phyloP scores from a whole-genome alignment of 2,888 invertebrate genomes.

The Scelioninae gen. 2 region DNA sequence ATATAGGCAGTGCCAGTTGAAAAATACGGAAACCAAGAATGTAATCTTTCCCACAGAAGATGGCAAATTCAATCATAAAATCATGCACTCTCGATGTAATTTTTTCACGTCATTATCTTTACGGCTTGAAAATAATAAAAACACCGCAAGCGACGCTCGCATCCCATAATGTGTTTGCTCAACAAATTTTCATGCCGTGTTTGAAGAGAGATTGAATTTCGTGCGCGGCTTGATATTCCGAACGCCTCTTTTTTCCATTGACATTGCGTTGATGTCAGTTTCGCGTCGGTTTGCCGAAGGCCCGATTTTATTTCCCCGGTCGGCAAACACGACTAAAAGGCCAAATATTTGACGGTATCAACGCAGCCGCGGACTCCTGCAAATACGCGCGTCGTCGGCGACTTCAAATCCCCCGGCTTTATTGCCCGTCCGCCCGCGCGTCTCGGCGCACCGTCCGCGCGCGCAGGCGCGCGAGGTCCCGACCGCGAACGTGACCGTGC shows the following conservation, averaged over 20 bases:
- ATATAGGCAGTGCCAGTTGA: neutral
- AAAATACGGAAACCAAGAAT: constrained; percentile 20
- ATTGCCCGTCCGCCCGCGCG: constrained; percentile 52
- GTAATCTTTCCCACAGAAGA: constrained; percentile 33
- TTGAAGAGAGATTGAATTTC: constrained; percentile 51
- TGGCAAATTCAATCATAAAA: constrained; percentile 28
- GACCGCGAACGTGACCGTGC: constrained; percentile 60
- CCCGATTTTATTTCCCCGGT: constrained; percentile 44
- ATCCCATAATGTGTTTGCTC: constrained; percentile 48
- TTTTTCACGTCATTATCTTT: constrained; percentile 43
- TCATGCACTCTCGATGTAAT: constrained; percentile 11
- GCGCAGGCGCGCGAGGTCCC: constrained; percentile 35
- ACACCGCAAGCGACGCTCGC: constrained; percentile 1
- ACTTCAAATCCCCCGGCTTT: constrained; percentile 60
- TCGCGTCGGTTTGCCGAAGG: constrained; percentile 25
- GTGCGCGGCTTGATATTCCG: constrained; percentile 35
- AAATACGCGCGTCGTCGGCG: constrained; percentile 65
- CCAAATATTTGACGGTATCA: constrained; percentile 72
- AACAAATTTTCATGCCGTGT: constrained; percentile 50
- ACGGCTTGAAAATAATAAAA: constrained; percentile 34
- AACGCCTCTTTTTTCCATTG: constrained; percentile 28
- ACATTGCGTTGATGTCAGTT: constrained; percentile 40
- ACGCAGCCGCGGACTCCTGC: constrained; percentile 62
- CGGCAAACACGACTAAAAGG: constrained; percentile 71
- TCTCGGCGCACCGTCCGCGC: constrained; percentile 26